These are phyloP conservation scores for Anticlea derivata DNA, from an alignment of 2,888 invertebrate species.

Conservation along the genomic window DNA sequence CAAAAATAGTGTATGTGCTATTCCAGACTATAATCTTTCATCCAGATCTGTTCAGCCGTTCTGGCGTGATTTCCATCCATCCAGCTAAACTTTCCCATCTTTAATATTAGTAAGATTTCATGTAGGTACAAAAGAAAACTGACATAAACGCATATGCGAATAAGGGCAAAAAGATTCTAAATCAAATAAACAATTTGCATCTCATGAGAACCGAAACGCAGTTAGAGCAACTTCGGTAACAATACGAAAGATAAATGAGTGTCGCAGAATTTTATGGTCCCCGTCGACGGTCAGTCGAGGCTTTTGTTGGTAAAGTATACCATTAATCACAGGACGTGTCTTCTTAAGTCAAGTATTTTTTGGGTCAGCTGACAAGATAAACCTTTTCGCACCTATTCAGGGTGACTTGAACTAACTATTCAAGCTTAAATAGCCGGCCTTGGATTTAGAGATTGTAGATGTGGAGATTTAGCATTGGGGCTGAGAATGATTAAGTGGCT, in stretches of 20 bases:
- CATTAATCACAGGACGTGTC: conserved; percentile 54
- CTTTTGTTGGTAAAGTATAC: conserved; percentile 50
- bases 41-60: too few relatives aligned
- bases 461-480: conserved; percentile 29
- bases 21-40: too few relatives aligned
- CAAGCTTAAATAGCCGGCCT: conserved; percentile 23
- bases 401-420: conserved; percentile 42
- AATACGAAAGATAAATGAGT: conserved; percentile 45
- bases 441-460: conserved; percentile 31
- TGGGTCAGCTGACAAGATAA: conserved; percentile 51
- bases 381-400: conserved; percentile 52
- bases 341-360: conserved; percentile 51
- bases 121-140: too few relatives aligned
- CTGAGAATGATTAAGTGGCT: conserved; percentile 17
- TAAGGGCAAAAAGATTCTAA: too few relatives aligned
- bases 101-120: too few relatives aligned
- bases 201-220: neutral
- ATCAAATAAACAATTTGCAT: neutral
- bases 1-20: too few relatives aligned
- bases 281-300: conserved; percentile 45
- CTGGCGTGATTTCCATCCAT: too few relatives aligned
- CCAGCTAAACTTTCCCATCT: too few relatives aligned
- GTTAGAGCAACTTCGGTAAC: neutral
- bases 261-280: conserved; percentile 31
- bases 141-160: too few relatives aligned